phyloP scores from a whole-genome alignment of 2,797 vertebrate genomes.

The Lutjanus argentimaculatus region DNA sequence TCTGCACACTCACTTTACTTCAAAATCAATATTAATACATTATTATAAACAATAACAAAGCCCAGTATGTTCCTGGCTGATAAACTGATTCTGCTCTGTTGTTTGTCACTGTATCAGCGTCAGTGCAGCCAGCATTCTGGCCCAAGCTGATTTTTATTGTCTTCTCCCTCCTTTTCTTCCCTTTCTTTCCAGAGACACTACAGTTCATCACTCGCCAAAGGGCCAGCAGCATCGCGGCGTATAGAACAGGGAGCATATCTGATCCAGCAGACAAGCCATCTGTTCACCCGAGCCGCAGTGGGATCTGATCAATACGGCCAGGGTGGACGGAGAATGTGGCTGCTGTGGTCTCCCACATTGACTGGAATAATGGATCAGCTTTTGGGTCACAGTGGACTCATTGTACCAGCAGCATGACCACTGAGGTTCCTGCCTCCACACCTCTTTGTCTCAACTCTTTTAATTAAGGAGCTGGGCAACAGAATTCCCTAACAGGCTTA shows the following conservation, averaged over 20 bases:
- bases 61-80: not conserved
- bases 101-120: conserved; percentile 22
- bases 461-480: conserved; percentile 82
- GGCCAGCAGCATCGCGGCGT: conserved; percentile 25
- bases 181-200: conserved; percentile 16
- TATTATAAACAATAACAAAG: not conserved
- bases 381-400: conserved; percentile 79
- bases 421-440: conserved; percentile 76
- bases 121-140: conserved; percentile 1
- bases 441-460: conserved; percentile 83
- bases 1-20: not conserved
- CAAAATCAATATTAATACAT: not conserved
- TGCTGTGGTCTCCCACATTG: conserved; percentile 73
- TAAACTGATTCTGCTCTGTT: conserved; percentile 4
- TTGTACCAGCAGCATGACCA: conserved; percentile 80
- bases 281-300: conserved; percentile 75
- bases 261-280: conserved; percentile 75
- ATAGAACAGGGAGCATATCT: conserved; percentile 51
- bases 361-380: conserved; percentile 84
- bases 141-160: conserved; percentile 25
- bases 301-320: conserved; percentile 82
- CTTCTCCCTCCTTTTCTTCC: conserved; percentile 5
- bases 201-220: conserved; percentile 51
- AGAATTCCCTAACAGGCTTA: conserved; percentile 82
- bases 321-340: conserved; percentile 60